Evolutionary conservation across 2,888 invertebrate genomes (phyloP), one percentile per base, ranked within the genome.

Genomic region (Candidula unifasciata): DNA sequence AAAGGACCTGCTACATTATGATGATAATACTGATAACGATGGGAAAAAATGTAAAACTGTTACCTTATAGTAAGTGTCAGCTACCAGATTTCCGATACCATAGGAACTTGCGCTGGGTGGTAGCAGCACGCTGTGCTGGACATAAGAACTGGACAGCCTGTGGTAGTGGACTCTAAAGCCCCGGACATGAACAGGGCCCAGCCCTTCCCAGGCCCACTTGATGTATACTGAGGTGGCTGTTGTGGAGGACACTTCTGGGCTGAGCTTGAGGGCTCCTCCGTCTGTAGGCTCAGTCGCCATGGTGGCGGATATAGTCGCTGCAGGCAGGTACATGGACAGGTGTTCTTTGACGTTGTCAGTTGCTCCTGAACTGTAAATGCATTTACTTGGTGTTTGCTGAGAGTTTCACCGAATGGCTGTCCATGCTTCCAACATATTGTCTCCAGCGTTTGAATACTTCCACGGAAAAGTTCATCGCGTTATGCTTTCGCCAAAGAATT

Each of bases 11-110:
- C n/a, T n/a, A n/a, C n/a, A n/a, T n/a, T n/a, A n/a, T n/a, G n/a
- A n/a, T n/a, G n/a, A n/a, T n/a, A n/a, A n/a, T n/a, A n/a, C n/a
- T n/a, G n/a, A n/a, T n/a, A 60, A 60, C 21, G 18, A 24, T 21
- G 21, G 60, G 60, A 13, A 24, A 27, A n/a, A n/a, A n/a, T n/a
- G n/a, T 44, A 13, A 13, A 44, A 44, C 13, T 6, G 18, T 82
- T 69, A 87, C 87, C 88, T 91, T 91, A 83, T 92, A 92, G 83
- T 90, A 91, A 2, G 92, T 92, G 82, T 92, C 91, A 0, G 91
- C 91, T 5, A 91, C 91, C 8, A 92, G 89, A 82, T 92, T 91
- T 35, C 85, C 69, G 37, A 92, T 90, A 60, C 88, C 89, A 82
- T 90, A 92, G 37, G 86, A 82, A 35, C 64, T 82, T 5, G 87